Base-by-base conservation (phyloP, 1,140 invertebrate species). In the Pogonomyrmex californicus region DNA sequence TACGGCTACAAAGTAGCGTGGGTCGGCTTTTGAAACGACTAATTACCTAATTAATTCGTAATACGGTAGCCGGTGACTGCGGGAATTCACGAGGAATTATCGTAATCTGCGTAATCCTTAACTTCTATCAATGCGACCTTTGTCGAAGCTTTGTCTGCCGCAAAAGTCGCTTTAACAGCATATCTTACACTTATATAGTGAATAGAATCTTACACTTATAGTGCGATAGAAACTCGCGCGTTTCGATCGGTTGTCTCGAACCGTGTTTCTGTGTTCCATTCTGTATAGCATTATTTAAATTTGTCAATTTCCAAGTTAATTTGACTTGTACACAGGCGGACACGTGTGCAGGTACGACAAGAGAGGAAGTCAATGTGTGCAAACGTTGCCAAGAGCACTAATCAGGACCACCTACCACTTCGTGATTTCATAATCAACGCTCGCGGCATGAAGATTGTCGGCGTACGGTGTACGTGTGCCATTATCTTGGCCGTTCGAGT, bases 371-470 rank as follows among this genome's bases (percentile, higher is more conserved):
- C 83, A 70, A 41, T 76, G 71, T 60, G 58, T 44, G 86, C 78
- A 88, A 71, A 86, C 73, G 87, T 60, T 85, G 89, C 82, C 77
- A 85, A 81, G 51, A 85, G 77, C 87, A 66, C 65, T 91, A 90
- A 91, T 91, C 86, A 71, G 88, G 91, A 91, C 91, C 91, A 91
- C 91, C 91, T 91, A 91, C 90, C 85, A 85, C 75, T 83, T 86
- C 36, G 81, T 88, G 90, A 91, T 91, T 91, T 91, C 90, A 91
- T 91, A 91, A 91, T 91, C 88, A 82, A 90, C 76, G 90, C 90
- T 86, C 75, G 76, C 81, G 90, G 90, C 90, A 86, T 79, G 86
- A 90, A 75, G 47, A 88, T 86, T 77, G 73, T 36, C 81, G 81
- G 79, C 51, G 51, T 36, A 54, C 81, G 63, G 79, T 81, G 51